Base-by-base conservation (phyloP, 2,888 invertebrate genomes). In the Ormyrus nitidulus region DNA sequence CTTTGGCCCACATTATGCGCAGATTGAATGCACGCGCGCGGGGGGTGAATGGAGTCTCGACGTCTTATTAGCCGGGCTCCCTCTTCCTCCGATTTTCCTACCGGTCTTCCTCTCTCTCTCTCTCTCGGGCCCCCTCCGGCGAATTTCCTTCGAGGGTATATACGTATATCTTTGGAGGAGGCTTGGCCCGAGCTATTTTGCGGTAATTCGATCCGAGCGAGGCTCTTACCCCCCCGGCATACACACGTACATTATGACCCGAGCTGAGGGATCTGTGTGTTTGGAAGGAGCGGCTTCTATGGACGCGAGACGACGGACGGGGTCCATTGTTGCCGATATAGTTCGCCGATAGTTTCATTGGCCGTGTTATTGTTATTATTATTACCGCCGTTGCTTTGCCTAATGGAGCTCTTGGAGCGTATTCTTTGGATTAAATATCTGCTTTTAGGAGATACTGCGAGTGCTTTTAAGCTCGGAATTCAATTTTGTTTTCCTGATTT, bases 1-100 rank as follows among this genome's bases (percentile, higher is more conserved):
- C 72, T 77, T 77, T 80, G 64, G 77, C 80, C 68, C 71, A 80
- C 56, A 75, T 71, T 71, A 73, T 61, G 65, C 65, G 64, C 73
- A 65, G 46, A 77, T 81, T 77, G 59, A 77, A 77, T 77, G 62
- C 73, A 59, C 49, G 61, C 61, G 53, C 19, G 19, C 19, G 19
- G 19, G 19, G 19, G 51, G 44, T 59, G 68, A 61, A 56, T 58
- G 49, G 61, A 66, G 64, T 65, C 72, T 46, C 73, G 56, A 73
- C 73, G 70, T 77, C 77, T 66, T 77, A 71, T 81, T 73, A 77
- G 62, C 19, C 69, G 44, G 61, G 19, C 19, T 19, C 19, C 19
- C 19, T 19, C 19, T 19, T 19, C 19, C 1, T 19, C 56, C 62
- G 62, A 62, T 66, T 66, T 56, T 68, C 53, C 66, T 9, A 13